Evolutionary conservation across 2,797 vertebrate species (phyloP).

Genomic region (Novumbra hubbsi): DNA sequence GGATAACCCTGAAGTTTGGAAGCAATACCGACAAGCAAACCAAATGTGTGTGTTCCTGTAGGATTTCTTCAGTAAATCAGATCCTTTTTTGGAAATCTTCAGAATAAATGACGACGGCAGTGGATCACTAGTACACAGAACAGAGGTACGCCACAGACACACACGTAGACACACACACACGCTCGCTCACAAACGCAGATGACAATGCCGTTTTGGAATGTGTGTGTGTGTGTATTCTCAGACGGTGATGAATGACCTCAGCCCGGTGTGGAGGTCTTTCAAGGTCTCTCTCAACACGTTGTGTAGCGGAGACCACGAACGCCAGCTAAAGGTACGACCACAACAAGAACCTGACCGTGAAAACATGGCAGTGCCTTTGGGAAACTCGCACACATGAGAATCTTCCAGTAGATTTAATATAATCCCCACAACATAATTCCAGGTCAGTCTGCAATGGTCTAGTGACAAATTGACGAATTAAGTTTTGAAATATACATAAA

Average conservation of each 20-base stretch:
- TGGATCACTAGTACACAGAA: slow-evolving; percentile 95
- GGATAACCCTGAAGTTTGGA: slow-evolving; percentile 17
- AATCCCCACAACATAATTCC: background rate
- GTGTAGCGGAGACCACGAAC: slow-evolving; percentile 94
- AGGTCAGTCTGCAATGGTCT: background rate
- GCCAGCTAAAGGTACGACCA: slow-evolving; percentile 90
- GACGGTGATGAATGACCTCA: slow-evolving; percentile 99
- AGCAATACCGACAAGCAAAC: slow-evolving; percentile 24
- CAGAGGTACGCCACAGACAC: slow-evolving; percentile 80
- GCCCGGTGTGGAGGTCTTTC: slow-evolving; percentile 97
- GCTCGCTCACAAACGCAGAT: background rate
- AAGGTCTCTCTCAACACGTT: slow-evolving; percentile 98
- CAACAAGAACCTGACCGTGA: background rate
- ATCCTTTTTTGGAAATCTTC: slow-evolving; percentile 98
- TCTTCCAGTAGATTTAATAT: background rate
- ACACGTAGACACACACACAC: slow-evolving; percentile 6
- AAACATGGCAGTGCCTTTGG: background rate
- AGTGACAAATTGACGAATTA: too few relatives aligned
- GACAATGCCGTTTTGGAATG: background rate
- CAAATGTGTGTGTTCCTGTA: slow-evolving; percentile 56
- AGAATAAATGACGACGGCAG: slow-evolving; percentile 95
- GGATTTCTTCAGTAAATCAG: slow-evolving; percentile 99
- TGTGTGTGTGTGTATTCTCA: slow-evolving; percentile 45
- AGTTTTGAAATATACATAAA: too few relatives aligned
- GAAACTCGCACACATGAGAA: background rate